These are phyloP conservation scores for Achatina immaculata DNA, from an alignment of 1,140 invertebrate genomes.

Conservation along the genomic window DNA sequence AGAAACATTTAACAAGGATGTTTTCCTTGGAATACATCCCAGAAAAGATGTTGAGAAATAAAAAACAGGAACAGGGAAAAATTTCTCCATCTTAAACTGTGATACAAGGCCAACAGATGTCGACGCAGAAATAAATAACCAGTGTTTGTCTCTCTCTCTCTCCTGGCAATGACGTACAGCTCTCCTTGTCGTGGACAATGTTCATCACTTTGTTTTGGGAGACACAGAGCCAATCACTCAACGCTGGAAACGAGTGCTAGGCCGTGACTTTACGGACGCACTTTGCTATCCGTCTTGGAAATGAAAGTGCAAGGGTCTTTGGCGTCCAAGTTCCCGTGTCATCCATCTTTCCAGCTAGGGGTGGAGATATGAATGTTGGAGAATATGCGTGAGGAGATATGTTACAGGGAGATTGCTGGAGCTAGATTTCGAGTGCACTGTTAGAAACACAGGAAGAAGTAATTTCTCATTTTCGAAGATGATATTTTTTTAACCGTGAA, in stretches of 20 bases:
- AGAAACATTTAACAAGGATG: too few relatives aligned
- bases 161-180: constrained; percentile 6
- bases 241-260: not conserved
- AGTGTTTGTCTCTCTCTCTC: not conserved
- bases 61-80: too few relatives aligned
- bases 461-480: too few relatives aligned
- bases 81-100: too few relatives aligned
- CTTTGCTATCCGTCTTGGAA: not conserved
- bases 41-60: too few relatives aligned
- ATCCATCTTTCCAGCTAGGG: not conserved
- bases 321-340: not conserved
- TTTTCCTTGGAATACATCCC: too few relatives aligned
- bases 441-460: too few relatives aligned
- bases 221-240: not conserved
- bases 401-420: too few relatives aligned
- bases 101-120: not conserved
- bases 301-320: constrained; percentile 1
- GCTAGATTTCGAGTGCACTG: too few relatives aligned
- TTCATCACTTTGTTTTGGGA: constrained; percentile 16
- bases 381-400: not conserved
- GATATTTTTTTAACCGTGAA: too few relatives aligned
- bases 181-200: not conserved
- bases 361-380: not conserved
- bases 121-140: constrained; percentile 6
- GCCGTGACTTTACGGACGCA: not conserved